phyloP scores from a whole-genome alignment of 2,888 invertebrate species.

The Lithophane leautieri region DNA sequence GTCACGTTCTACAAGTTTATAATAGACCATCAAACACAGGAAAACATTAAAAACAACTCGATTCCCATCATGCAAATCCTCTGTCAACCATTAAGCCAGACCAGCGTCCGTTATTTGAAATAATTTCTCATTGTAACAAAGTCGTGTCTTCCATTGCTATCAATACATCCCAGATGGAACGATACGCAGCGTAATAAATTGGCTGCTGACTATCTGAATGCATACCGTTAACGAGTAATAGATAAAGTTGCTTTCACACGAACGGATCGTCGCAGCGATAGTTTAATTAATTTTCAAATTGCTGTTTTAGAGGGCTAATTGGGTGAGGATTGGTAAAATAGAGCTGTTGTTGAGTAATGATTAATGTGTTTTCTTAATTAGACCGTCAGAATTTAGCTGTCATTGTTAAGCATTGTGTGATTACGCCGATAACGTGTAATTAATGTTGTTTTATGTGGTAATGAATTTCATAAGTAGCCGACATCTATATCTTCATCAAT shows the following conservation, averaged over 20 bases:
- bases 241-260: slow-evolving; percentile 70
- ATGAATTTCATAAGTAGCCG: slow-evolving; percentile 32
- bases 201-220: slow-evolving; percentile 80
- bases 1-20: slow-evolving; percentile 17
- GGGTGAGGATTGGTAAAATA: slow-evolving; percentile 43
- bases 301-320: slow-evolving; percentile 51
- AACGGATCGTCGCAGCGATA: slow-evolving; percentile 53
- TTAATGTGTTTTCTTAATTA: slow-evolving; percentile 40
- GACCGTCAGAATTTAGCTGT: slow-evolving; percentile 15
- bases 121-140: slow-evolving; percentile 67
- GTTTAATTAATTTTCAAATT: slow-evolving; percentile 63
- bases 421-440: slow-evolving; percentile 11
- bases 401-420: slow-evolving; percentile 12
- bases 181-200: slow-evolving; percentile 86
- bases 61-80: slow-evolving; percentile 60
- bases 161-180: slow-evolving; percentile 78
- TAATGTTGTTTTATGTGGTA: slow-evolving; percentile 25
- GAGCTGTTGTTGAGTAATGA: slow-evolving; percentile 32
- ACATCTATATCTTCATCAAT: slow-evolving; percentile 1
- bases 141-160: slow-evolving; percentile 75
- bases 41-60: slow-evolving; percentile 44
- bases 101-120: slow-evolving; percentile 66
- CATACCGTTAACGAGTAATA: slow-evolving; percentile 83
- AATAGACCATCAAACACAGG: slow-evolving; percentile 21
- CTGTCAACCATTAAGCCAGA: slow-evolving; percentile 55